Conservation (phyloP, 2,113 vertebrate species). For the Myxocyprinus asiaticus region DNA sequence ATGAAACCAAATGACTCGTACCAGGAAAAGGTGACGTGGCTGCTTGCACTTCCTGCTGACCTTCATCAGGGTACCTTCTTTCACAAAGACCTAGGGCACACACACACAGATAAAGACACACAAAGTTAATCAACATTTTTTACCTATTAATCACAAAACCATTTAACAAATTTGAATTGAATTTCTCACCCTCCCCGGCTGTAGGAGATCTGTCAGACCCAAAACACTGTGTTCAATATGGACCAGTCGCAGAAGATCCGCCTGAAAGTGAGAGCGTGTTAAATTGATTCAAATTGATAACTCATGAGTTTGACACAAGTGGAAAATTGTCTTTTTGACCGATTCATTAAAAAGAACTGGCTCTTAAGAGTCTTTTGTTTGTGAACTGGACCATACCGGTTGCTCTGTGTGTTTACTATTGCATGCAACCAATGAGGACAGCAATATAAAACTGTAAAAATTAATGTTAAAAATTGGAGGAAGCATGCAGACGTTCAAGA, state of each 20-base stretch:
- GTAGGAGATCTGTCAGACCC: slow-evolving; percentile 85
- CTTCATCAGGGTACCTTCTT: slow-evolving; percentile 95
- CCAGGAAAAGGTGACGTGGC: slow-evolving; percentile 94
- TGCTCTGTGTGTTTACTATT: no score
- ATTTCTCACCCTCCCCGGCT: slow-evolving; percentile 90
- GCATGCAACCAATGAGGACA: no score
- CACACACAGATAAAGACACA: slow-evolving; percentile 21
- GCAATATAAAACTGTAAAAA: no score
- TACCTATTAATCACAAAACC: background rate
- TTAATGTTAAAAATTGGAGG: background rate
- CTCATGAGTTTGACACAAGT: no score
- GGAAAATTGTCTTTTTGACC: no score
- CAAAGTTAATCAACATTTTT: background rate
- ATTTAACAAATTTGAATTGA: background rate
- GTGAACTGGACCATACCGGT: no score
- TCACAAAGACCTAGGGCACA: slow-evolving; percentile 85
- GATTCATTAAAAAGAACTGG: no score
- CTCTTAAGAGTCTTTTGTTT: no score
- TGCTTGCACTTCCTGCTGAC: slow-evolving; percentile 86
- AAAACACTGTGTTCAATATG: slow-evolving; percentile 91
- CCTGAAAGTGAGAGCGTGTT: slow-evolving; percentile 68
- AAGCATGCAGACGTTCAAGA: no score
- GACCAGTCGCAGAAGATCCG: slow-evolving; percentile 91
- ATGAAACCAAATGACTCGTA: slow-evolving; percentile 63
- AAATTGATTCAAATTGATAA: no score